These are phyloP conservation scores for Progne subis DNA, from an alignment of 2,113 vertebrate species.

Conservation along the genomic window DNA sequence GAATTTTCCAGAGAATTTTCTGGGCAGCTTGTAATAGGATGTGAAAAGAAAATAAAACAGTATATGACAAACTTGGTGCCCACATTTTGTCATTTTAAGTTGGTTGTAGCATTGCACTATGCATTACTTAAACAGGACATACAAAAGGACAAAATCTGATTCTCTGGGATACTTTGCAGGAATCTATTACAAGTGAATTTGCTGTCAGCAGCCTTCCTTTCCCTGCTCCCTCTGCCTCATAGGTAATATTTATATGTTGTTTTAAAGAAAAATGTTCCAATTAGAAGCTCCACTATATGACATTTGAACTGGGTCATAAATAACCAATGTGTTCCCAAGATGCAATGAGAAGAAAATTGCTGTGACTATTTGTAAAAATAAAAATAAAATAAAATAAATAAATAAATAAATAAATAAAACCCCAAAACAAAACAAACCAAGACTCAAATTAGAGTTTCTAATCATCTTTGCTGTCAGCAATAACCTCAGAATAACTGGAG, in stretches of 20 bases:
- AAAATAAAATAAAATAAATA: not conserved
- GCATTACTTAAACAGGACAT: not conserved
- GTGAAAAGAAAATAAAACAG: not conserved
- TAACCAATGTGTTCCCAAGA: conserved; percentile 29
- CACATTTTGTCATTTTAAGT: conserved; percentile 6
- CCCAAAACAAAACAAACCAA: no score
- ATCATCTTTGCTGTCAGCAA: not conserved
- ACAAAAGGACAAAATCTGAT: not conserved
- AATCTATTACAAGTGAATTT: conserved; percentile 26
- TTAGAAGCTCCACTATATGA: conserved; percentile 10
- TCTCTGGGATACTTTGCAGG: not conserved
- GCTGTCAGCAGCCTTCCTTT: not conserved
- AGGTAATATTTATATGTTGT: conserved; percentile 32
- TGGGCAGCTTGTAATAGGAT: not conserved
- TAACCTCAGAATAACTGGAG: conserved; percentile 18
- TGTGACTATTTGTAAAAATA: not conserved
- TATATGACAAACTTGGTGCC: not conserved
- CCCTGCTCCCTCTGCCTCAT: not conserved
- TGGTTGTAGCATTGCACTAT: not conserved
- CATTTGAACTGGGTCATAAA: conserved; percentile 56
- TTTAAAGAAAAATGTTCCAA: conserved; percentile 60
- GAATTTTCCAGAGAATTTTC: not conserved
- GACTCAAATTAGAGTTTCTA: conserved; percentile 36
- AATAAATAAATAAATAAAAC: not conserved
- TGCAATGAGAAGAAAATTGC: conserved; percentile 25